Evolutionary conservation across 2,888 invertebrate species (phyloP), one percentile per base, ranked within the genome.

Genomic region (Anticlea derivata): DNA sequence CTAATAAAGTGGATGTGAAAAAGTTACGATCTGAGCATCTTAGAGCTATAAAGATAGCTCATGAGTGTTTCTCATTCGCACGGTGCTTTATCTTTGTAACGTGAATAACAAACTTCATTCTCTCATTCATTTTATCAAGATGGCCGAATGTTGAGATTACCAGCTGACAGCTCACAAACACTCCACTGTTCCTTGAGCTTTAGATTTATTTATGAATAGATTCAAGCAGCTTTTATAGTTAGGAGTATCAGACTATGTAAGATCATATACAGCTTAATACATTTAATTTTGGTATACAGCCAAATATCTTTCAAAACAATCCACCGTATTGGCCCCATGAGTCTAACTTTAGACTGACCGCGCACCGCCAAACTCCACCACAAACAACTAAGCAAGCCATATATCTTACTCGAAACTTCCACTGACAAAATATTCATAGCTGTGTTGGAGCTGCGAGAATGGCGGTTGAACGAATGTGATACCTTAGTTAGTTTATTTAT

Each of bases 21-120:
- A 41, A 46, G 46, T 51, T 51, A 51, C 51, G 46, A 51, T 34
- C 40, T 10, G 26, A 27, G 13, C 50, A 50, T 50, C 50, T 50
- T 39, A 40, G 26, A 8, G 46, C 51, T 26, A 17, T 51, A 51
- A 46, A 46, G 51, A 46, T 43, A 33, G 46, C 37, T 37, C 51
- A 31, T 35, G 50, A 46, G 34, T 35, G 39, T 23, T 44, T 40
- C 39, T 7, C 33, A 40, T 50, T 50, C 45, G 17, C 45, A 34
- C 45, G 23, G 35, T 5, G 20, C 39, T 29, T 33, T 30, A 45
- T 50, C 39, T 50, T 23, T 13, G 33, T 27, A 23, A 45, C 50
- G 38, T 13, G 38, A 34, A 35, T 34, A 40, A 38, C 26, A 33
- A 26, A 23, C 41, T 31, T 41, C 20, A 23, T 29, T 17, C 10